These are phyloP conservation scores for Apamea epomidion DNA, from an alignment of 2,888 invertebrate species.

Conservation along the genomic window DNA sequence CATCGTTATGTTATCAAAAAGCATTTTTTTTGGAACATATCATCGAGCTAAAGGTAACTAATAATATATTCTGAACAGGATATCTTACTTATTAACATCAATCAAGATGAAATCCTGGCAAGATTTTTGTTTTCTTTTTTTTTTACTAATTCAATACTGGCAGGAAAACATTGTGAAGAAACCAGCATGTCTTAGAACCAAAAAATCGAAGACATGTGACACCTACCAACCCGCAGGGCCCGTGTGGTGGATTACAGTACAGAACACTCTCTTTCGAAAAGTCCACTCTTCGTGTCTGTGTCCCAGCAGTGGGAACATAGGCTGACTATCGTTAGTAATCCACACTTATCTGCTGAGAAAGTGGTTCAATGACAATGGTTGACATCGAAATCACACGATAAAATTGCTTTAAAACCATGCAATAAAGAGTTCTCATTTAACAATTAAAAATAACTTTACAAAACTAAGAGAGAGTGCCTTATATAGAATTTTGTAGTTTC, in stretches of 20 bases:
- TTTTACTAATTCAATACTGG: not conserved
- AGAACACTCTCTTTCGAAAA: not conserved
- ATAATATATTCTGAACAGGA: slow-evolving; percentile 13
- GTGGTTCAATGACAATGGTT: not conserved
- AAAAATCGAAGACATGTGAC: not conserved
- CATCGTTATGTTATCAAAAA: slow-evolving; percentile 50
- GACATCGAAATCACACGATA: not conserved
- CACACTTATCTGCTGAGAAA: not conserved
- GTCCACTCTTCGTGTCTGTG: no score
- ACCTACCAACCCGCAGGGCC: not conserved
- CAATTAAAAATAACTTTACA: slow-evolving; percentile 41
- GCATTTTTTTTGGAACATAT: slow-evolving; percentile 42
- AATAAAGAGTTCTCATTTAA: slow-evolving; percentile 10
- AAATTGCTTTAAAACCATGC: slow-evolving; percentile 4
- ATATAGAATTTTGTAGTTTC: slow-evolving; percentile 32
- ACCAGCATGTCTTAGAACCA: not conserved
- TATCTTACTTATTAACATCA: slow-evolving; percentile 26
- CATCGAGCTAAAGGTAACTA: slow-evolving; percentile 9
- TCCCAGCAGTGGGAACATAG: not conserved
- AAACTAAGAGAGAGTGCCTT: slow-evolving; percentile 48
- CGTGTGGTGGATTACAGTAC: not conserved
- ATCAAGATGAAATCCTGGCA: slow-evolving; percentile 1
- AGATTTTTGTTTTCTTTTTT: not conserved
- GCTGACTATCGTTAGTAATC: not conserved
- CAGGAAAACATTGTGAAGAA: not conserved